Evolutionary conservation across 2,888 invertebrate genomes (phyloP).

Genomic region (Nephrotoma guestfalica): DNA sequence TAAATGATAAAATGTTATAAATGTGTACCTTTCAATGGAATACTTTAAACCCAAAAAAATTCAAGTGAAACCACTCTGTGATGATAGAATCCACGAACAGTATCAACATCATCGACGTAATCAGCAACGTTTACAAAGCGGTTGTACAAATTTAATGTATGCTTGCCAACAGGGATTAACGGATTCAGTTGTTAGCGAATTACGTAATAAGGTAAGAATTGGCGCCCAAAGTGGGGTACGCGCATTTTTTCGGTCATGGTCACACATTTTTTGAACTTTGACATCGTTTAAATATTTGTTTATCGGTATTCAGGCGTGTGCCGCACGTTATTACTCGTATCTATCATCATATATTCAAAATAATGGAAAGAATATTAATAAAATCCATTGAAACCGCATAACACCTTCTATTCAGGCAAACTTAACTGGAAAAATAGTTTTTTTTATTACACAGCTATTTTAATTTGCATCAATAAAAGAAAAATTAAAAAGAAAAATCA

Average conservation of each 20-base stretch:
- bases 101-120: background rate
- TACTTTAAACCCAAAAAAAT: background rate
- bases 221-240: background rate
- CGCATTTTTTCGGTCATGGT: constrained; percentile 14
- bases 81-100: background rate
- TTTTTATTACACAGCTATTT: background rate
- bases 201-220: constrained; percentile 58
- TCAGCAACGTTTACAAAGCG: constrained; percentile 36
- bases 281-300: background rate
- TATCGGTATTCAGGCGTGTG: background rate
- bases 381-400: background rate
- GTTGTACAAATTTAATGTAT: constrained; percentile 80
- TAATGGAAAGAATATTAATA: background rate
- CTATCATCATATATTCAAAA: background rate
- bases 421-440: background rate
- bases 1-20: background rate
- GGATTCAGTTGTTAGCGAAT: constrained; percentile 55
- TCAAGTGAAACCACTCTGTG: background rate
- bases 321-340: too few relatives aligned
- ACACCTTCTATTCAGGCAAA: background rate
- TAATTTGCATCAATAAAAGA: background rate
- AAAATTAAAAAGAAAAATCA: background rate
- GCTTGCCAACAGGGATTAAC: constrained; percentile 81
- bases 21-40: constrained; percentile 2
- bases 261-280: background rate